Conservation (phyloP, 1,140 invertebrate genomes). For the Ostrea denselamellosa region DNA sequence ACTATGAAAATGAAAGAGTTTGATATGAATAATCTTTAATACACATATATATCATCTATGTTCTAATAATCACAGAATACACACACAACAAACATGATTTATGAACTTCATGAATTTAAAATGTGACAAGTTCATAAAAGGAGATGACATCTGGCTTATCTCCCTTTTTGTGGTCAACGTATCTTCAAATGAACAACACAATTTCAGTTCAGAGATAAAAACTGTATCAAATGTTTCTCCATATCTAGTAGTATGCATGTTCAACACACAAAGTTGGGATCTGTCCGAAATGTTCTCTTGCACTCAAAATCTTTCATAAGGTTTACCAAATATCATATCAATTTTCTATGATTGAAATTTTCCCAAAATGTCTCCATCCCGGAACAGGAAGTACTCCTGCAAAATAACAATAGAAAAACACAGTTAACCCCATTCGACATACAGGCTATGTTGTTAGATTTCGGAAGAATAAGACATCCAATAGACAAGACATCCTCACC, state of each 20-base stretch:
- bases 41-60: not conserved
- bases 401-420: conserved; percentile 60
- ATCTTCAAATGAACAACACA: not conserved
- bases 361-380: conserved; percentile 97
- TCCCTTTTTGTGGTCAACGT: not conserved
- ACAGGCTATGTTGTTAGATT: no score
- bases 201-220: not conserved
- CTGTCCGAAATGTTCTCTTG: not conserved
- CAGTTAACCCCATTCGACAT: not conserved
- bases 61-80: conserved; percentile 10
- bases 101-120: conserved; percentile 22
- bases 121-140: not conserved
- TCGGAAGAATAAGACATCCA: no score
- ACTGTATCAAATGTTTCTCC: not conserved
- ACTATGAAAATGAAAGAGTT: not conserved
- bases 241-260: not conserved
- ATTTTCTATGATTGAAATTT: conserved; percentile 82
- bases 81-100: conserved; percentile 20
- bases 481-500: conserved; percentile 64
- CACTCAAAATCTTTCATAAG: not conserved
- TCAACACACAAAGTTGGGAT: not conserved
- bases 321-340: not conserved
- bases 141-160: not conserved
- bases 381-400: conserved; percentile 95
- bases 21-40: not conserved